Percentiles rank a stretch among this genome's conserved stretches.
These are phyloP conservation scores for Vombatus ursinus DNA, from an alignment of 2,113 vertebrate species.

Conservation along the genomic window DNA sequence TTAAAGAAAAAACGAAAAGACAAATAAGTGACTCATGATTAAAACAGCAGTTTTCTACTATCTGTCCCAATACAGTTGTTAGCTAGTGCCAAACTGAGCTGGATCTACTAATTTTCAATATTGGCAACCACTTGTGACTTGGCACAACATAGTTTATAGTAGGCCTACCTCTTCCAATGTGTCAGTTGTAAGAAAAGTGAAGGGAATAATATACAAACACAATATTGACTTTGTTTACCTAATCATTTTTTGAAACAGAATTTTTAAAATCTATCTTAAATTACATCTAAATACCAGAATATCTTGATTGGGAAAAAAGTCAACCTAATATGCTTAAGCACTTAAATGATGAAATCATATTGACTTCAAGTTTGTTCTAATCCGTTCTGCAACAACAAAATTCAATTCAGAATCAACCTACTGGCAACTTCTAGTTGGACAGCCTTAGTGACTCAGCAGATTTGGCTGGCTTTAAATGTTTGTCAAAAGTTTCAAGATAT, in stretches of 20 bases:
- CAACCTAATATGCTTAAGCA: background rate
- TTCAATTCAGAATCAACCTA: background rate
- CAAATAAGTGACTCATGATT: background rate
- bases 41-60: background rate
- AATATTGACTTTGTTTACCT: background rate
- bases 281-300: conserved; percentile 5
- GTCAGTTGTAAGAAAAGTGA: background rate
- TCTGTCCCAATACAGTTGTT: background rate
- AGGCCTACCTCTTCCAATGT: background rate
- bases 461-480: background rate
- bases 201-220: background rate
- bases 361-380: background rate
- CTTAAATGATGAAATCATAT: background rate
- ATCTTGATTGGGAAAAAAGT: background rate
- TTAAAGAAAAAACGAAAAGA: background rate
- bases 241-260: background rate
- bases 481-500: conserved; percentile 32
- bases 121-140: background rate
- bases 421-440: background rate
- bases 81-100: background rate
- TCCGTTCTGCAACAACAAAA: background rate
- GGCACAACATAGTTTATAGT: background rate
- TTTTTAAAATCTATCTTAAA: background rate
- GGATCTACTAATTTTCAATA: background rate
- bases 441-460: background rate